Conservation (phyloP, 2,888 invertebrate species). For the Hyalella azteca region DNA sequence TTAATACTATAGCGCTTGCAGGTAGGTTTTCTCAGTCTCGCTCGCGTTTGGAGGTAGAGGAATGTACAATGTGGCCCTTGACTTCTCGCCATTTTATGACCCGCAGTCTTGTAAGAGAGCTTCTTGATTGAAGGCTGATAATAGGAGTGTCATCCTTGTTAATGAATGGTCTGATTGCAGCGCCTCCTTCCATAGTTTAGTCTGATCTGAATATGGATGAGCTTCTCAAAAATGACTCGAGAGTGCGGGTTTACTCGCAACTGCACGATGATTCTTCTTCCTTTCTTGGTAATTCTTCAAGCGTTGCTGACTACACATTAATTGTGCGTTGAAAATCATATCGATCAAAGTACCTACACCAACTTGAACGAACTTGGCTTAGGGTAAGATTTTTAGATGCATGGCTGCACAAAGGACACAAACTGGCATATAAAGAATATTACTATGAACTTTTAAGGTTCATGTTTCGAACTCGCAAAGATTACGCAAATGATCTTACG, state of each 20-base stretch:
- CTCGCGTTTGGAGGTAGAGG: no score
- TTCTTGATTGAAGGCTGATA: constrained; percentile 32
- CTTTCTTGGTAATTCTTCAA: not conserved
- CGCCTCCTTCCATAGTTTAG: constrained; percentile 17
- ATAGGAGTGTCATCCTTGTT: constrained; percentile 35
- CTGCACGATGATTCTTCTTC: not conserved
- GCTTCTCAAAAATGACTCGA: not conserved
- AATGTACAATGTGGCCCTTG: not conserved
- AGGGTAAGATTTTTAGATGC: no score
- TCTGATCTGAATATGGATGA: constrained; percentile 32
- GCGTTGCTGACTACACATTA: not conserved
- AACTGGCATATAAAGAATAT: not conserved
- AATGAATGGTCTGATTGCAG: constrained; percentile 31
- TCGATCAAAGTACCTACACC: not conserved
- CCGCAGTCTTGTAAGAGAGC: constrained; percentile 28
- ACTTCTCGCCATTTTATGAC: constrained; percentile 14
- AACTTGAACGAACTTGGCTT: no score
- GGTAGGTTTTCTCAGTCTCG: no score
- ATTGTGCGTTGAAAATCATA: constrained; percentile 4
- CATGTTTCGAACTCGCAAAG: not conserved
- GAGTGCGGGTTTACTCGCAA: not conserved
- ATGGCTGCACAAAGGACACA: no score
- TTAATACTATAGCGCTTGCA: no score
- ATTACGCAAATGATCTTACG: constrained; percentile 27
- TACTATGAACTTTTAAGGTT: not conserved